Evolutionary conservation across 2,888 invertebrate species (phyloP).

Genomic region (Rhingia campestris): DNA sequence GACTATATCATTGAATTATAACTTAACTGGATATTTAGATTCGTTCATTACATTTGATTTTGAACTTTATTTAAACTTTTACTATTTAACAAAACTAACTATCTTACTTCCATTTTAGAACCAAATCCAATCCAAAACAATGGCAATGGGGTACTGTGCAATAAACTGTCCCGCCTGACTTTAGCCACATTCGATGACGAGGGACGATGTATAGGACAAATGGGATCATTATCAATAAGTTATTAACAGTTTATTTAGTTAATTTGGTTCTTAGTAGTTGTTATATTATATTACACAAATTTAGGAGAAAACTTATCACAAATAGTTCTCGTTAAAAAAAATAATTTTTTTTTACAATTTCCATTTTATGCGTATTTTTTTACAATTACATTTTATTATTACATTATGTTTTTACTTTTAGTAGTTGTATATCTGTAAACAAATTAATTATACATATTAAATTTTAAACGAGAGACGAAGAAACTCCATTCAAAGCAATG

Average conservation of each 20-base stretch:
- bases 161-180: conserved; percentile 92
- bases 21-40: too few relatives aligned
- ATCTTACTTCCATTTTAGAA: conserved; percentile 77
- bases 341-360: conserved; percentile 29
- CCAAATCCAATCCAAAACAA: conserved; percentile 83
- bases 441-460: neutral
- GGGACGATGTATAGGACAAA: conserved; percentile 93
- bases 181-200: conserved; percentile 95
- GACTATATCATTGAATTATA: too few relatives aligned
- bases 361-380: conserved; percentile 41
- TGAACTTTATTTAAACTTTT: neutral
- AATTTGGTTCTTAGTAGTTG: conserved; percentile 55
- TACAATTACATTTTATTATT: conserved; percentile 33
- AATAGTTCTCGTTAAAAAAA: conserved; percentile 43
- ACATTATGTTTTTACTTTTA: conserved; percentile 32
- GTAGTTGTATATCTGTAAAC: conserved; percentile 46
- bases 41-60: too few relatives aligned
- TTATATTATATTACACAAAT: conserved; percentile 46
- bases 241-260: conserved; percentile 82
- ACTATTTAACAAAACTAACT: neutral
- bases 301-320: conserved; percentile 51
- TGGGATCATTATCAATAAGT: conserved; percentile 91
- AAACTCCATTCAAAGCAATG: conserved; percentile 30
- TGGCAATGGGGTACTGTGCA: conserved; percentile 86
- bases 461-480: conserved; percentile 7